These are phyloP conservation scores for Homarus americanus DNA, from an alignment of 1,140 invertebrate species.

Conservation along the genomic window DNA sequence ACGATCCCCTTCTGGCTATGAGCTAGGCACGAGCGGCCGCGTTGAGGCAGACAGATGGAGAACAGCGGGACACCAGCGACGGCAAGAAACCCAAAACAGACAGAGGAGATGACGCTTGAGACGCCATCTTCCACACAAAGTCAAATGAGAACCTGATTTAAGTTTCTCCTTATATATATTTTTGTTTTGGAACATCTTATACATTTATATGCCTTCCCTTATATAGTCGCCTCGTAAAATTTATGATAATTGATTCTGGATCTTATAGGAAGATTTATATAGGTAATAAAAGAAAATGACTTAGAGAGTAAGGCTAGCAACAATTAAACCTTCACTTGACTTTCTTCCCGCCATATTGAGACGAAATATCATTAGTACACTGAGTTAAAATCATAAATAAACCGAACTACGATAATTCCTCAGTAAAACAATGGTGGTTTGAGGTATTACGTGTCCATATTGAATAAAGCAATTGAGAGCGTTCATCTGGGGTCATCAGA, in stretches of 20 bases:
- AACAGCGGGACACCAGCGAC: background rate
- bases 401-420: background rate
- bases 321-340: background rate
- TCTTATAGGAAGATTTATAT: background rate
- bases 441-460: background rate
- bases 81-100: background rate
- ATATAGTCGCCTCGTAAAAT: background rate
- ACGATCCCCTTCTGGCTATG: background rate
- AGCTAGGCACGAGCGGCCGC: background rate
- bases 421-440: background rate
- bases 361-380: too few species aligned
- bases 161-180: background rate
- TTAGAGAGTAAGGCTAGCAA: background rate
- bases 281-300: background rate
- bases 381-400: background rate
- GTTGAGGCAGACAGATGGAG: too few species aligned
- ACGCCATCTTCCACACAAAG: too few species aligned
- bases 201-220: background rate
- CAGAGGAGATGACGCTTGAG: too few species aligned
- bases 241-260: background rate
- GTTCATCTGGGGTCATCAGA: background rate
- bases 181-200: background rate
- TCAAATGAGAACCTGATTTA: background rate
- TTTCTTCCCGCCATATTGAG: background rate
- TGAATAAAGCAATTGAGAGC: background rate